These are phyloP conservation scores for Macropus fuliginosus DNA, from an alignment of 2,797 vertebrate genomes.

Conservation along the genomic window DNA sequence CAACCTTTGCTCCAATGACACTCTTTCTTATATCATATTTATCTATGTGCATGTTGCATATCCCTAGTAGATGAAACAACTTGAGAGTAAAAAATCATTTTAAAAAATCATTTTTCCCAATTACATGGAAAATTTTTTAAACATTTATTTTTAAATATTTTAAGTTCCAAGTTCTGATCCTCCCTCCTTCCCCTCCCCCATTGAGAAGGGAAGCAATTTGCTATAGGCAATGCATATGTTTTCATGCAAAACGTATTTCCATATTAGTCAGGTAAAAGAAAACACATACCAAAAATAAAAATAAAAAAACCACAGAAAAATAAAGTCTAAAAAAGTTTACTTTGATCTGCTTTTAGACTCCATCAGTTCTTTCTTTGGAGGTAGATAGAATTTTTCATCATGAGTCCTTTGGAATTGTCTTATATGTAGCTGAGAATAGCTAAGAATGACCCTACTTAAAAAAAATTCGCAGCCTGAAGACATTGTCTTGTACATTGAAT, in stretches of 20 bases:
- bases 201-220: neutral
- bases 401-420: neutral
- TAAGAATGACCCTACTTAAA: neutral
- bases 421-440: neutral
- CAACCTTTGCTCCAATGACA: neutral
- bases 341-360: neutral
- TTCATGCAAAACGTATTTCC: neutral
- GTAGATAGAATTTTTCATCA: neutral
- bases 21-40: neutral
- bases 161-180: too few species aligned
- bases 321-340: neutral
- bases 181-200: too few species aligned
- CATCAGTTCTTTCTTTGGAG: neutral
- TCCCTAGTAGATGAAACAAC: neutral
- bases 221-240: neutral
- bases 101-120: neutral
- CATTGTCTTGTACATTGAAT: neutral
- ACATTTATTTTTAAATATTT: neutral
- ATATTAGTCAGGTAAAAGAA: neutral
- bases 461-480: neutral
- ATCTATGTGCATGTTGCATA: neutral
- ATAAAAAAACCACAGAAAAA: neutral
- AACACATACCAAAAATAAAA: neutral
- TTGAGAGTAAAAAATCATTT: neutral
- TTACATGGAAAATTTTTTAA: neutral